Evolutionary conservation across 2,113 vertebrate species (phyloP).

Genomic region (Cephalopterus ornatus): DNA sequence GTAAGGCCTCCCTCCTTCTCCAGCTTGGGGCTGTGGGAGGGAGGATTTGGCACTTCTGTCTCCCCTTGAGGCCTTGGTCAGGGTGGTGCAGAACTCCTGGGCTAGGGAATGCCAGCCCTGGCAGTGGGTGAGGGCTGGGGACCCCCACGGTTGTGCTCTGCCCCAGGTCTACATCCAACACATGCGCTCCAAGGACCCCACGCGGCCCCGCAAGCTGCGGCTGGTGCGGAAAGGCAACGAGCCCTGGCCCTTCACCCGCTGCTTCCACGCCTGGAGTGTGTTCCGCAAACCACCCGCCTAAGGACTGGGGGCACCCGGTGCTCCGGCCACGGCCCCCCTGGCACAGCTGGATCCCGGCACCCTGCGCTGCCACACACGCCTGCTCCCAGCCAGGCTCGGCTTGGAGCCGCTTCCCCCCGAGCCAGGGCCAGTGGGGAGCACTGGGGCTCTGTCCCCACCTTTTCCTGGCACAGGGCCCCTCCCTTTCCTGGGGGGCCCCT

Average conservation of each 20-base stretch:
- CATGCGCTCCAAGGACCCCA: constrained; percentile 87
- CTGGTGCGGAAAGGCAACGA: constrained; percentile 97
- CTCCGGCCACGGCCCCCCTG: rapidly evolving
- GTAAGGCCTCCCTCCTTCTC: constrained; percentile 54
- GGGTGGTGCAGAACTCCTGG: not conserved
- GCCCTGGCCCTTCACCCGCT: constrained; percentile 90
- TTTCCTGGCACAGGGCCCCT: not conserved
- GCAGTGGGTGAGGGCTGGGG: rapidly evolving
- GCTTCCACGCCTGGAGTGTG: constrained; percentile 94
- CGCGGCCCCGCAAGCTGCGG: constrained; percentile 86
- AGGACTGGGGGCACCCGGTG: not conserved
- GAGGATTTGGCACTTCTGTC: not conserved
- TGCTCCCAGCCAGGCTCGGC: not conserved
- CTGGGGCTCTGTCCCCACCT: not conserved
- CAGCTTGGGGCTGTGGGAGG: rapidly evolving
- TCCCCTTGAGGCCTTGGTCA: rapidly evolving
- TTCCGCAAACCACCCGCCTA: constrained; percentile 86
- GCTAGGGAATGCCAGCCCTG: not conserved
- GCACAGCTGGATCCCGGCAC: rapidly evolving
- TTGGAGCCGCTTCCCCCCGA: rapidly evolving
- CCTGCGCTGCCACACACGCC: not conserved
- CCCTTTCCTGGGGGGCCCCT: not conserved
- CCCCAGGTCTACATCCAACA: constrained; percentile 96
- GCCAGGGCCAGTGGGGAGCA: not conserved
- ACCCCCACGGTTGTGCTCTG: not conserved